Percentiles rank a stretch among this genome's conserved stretches.
Conservation (phyloP, 1,140 invertebrate species). For the Nautilus pompilius region DNA sequence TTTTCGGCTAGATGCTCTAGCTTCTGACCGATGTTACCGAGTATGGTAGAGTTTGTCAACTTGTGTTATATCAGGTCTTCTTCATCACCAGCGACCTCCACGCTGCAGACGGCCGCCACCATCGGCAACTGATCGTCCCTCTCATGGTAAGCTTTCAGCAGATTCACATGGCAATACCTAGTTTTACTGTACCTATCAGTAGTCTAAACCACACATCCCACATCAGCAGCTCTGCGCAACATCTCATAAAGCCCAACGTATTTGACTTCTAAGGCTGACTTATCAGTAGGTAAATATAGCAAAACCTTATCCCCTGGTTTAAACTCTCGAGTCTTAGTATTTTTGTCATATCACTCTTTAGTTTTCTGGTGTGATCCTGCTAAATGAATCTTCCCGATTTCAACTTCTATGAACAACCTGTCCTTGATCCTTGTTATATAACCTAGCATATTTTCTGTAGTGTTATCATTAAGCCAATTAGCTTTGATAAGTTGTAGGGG, state of each 20-base stretch:
- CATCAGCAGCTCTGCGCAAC: constrained; percentile 7
- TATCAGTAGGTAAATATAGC: constrained; percentile 10
- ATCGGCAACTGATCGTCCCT: background rate
- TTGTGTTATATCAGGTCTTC: background rate
- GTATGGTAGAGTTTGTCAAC: constrained; percentile 1
- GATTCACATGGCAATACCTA: constrained; percentile 12
- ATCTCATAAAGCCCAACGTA: constrained; percentile 20
- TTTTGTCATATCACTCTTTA: constrained; percentile 24
- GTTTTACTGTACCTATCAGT: constrained; percentile 11
- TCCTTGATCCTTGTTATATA: constrained; percentile 17
- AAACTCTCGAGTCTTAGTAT: constrained; percentile 12
- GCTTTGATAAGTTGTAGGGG: constrained; percentile 19
- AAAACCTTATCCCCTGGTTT: constrained; percentile 17
- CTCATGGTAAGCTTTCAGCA: constrained; percentile 18
- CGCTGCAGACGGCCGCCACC: background rate
- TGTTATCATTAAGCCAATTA: constrained; percentile 10
- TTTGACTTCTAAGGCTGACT: constrained; percentile 10
- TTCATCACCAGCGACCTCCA: background rate
- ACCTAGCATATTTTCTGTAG: constrained; percentile 8
- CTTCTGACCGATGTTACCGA: background rate
- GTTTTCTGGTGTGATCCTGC: constrained; percentile 4
- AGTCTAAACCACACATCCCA: constrained; percentile 18
- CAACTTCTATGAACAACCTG: constrained; percentile 12
- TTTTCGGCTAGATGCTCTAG: background rate
- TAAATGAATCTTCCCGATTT: background rate